Evolutionary conservation across 1,140 invertebrate species (phyloP), one percentile per base, ranked within the genome.

Genomic region (Mercenaria mercenaria): DNA sequence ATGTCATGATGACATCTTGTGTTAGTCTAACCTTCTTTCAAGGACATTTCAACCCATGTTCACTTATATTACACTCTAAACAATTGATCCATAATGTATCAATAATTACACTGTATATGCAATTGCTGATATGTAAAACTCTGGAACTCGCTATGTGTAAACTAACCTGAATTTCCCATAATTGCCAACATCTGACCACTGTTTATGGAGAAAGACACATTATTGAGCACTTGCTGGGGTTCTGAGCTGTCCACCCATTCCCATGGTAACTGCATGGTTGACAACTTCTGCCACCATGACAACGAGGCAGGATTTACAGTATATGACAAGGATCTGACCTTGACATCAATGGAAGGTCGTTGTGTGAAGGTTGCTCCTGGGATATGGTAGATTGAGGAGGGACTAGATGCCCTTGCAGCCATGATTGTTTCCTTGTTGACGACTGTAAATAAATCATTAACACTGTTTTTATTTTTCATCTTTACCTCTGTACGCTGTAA

Each of bases 151-250:
- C 6, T 47, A 47, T 47, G 43, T 6, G 6, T 15, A 47, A 8
- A 64, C 59, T n/a, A 91, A 93, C 94, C 94, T 64, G 93, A 94
- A 69, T 92, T 93, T 29, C 94, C 94, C 91, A 95, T 88, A 34
- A 95, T 93, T 52, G 94, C 94, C 90, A 95, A 72, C 91, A 95
- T 93, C 67, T 94, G 92, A 1, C 93, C 94, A 86, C 93, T 93
- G 59, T 91, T 93, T 29, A 92, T 92, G 13, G 88, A 90, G 52
- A 95, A 95, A 13, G 91, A 91, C 37, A 95, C 92, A 39, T 93
- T 92, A 50, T 93, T 88, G 18, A 95, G 91, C 0, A 95, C 91
- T 43, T 91, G 72, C n/a, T 91, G 92, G 0, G 91, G 92, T 59
- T 69, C 79, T 13, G 84, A 89, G 79, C 82, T 86, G 34, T 91